A percentile compares a stretch with the other conserved stretches of the same genome.
Evolutionary conservation across 2,888 invertebrate species (phyloP).

Genomic region (Trissolcus japonicus): DNA sequence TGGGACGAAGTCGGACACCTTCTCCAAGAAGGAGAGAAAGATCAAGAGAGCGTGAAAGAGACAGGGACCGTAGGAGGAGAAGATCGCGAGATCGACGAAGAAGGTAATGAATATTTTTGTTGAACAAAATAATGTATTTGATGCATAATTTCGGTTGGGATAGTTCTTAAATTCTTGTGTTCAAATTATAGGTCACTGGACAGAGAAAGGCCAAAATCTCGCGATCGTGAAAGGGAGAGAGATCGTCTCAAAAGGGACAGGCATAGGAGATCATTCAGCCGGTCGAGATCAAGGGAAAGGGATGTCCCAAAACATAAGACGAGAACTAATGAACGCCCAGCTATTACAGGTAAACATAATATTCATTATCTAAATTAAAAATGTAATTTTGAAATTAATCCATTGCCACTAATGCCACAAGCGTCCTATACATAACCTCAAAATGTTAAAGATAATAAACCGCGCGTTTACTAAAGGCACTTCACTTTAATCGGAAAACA

Average conservation of each 20-base stretch:
- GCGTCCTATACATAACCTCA: no score
- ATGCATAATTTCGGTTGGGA: no score
- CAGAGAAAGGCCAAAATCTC: conserved; percentile 69
- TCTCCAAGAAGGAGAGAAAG: conserved; percentile 78
- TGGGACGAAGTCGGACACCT: conserved; percentile 79
- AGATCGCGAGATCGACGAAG: conserved; percentile 74
- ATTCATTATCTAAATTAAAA: no score
- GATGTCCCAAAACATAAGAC: conserved; percentile 71
- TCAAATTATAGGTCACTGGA: conserved; percentile 66
- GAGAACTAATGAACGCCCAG: conserved; percentile 74
- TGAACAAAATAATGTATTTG: background rate
- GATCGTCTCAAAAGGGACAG: conserved; percentile 76
- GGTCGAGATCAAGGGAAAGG: conserved; percentile 76
- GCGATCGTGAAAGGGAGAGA: conserved; percentile 76
- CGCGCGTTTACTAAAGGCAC: no score
- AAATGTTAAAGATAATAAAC: no score
- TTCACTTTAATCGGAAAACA: no score
- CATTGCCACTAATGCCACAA: no score
- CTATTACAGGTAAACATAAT: conserved; percentile 67
- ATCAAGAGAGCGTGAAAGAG: conserved; percentile 77
- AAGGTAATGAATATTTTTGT: conserved; percentile 63
- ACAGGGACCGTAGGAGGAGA: conserved; percentile 77
- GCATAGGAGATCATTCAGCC: conserved; percentile 76
- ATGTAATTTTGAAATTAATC: no score
- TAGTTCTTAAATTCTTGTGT: background rate